These are phyloP conservation scores for Lordiphosa stackelbergi DNA, from an alignment of 1,140 invertebrate species.

Conservation along the genomic window DNA sequence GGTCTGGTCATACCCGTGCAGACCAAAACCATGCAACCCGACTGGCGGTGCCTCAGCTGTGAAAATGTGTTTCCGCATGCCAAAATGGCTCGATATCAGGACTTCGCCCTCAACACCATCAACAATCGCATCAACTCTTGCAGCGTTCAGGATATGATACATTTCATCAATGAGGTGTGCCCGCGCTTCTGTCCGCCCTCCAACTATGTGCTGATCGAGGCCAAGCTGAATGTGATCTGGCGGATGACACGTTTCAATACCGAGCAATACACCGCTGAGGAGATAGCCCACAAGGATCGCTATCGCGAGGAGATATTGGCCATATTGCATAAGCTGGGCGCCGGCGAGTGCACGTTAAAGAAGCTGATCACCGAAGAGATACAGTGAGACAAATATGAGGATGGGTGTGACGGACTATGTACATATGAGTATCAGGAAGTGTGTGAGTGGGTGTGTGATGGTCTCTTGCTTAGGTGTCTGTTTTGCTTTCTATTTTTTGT, in stretches of 20 bases:
- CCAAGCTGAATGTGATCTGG: constrained; percentile 74
- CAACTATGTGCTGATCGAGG: constrained; percentile 72
- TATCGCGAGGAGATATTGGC: constrained; percentile 76
- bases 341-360: constrained; percentile 77
- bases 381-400: constrained; percentile 30
- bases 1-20: constrained; percentile 71
- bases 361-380: constrained; percentile 75
- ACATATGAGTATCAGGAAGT: constrained; percentile 13
- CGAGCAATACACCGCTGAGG: constrained; percentile 55
- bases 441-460: neutral
- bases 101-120: constrained; percentile 72
- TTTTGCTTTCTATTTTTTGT: constrained; percentile 10
- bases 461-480: neutral
- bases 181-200: constrained; percentile 72
- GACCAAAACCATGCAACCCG: constrained; percentile 65
- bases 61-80: constrained; percentile 64
- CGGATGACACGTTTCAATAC: constrained; percentile 58
- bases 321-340: constrained; percentile 74
- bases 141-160: constrained; percentile 69
- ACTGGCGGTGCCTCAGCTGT: constrained; percentile 70
- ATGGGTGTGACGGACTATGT: constrained; percentile 6
- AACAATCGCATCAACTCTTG: constrained; percentile 72
- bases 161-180: constrained; percentile 71
- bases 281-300: constrained; percentile 68
- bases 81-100: constrained; percentile 73